phyloP scores from a whole-genome alignment of 2,888 invertebrate species.

The Entomobrya proxima region DNA sequence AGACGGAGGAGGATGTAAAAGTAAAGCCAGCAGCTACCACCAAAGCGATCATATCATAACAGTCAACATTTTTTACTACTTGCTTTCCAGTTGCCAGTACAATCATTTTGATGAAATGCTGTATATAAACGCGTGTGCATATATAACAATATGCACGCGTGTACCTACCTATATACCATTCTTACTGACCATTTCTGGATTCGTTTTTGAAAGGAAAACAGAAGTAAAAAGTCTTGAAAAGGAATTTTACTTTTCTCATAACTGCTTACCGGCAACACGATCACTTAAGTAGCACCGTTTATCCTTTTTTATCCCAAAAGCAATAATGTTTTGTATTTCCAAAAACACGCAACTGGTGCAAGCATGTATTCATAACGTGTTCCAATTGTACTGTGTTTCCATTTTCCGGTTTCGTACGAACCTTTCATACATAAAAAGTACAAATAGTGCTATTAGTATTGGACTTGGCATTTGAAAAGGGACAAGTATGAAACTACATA shows the following conservation, averaged over 20 bases:
- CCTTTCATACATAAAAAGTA: background rate
- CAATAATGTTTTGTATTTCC: background rate
- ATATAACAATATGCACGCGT: too few species aligned
- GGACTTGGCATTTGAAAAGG: background rate
- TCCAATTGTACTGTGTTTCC: background rate
- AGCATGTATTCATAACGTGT: background rate
- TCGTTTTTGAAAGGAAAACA: background rate
- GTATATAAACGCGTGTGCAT: background rate
- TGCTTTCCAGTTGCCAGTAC: background rate
- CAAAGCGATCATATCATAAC: background rate
- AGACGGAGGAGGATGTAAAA: background rate
- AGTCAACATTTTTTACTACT: constrained; percentile 17
- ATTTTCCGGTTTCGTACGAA: background rate
- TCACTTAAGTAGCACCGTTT: constrained; percentile 37
- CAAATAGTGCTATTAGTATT: background rate
- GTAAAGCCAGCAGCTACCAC: constrained; percentile 1
- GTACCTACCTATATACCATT: background rate
- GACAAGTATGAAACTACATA: background rate
- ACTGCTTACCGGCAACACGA: constrained; percentile 31
- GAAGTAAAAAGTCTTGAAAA: constrained; percentile 37
- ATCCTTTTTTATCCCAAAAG: constrained; percentile 2
- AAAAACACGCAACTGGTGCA: background rate
- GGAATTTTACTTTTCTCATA: constrained; percentile 59
- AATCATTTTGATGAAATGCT: too few species aligned
- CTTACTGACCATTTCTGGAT: background rate